Conservation (phyloP, 2,113 vertebrate species). For the Megaleporinus macrocephalus region DNA sequence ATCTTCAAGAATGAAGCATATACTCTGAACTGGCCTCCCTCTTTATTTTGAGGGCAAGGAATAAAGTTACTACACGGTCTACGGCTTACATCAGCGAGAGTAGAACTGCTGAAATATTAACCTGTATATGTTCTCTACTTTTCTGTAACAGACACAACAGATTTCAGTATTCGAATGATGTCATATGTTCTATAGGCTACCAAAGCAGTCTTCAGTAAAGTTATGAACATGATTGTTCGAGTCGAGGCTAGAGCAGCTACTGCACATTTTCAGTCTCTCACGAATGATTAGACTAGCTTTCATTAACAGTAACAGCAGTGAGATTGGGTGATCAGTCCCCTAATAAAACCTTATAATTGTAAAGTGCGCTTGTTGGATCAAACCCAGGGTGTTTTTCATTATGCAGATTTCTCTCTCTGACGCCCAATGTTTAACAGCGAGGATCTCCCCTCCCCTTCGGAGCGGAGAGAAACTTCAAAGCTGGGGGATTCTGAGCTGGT, state of each 20-base stretch:
- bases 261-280: conserved; percentile 41
- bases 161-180: no score
- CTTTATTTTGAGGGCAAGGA: no score
- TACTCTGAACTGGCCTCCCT: no score
- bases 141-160: no score
- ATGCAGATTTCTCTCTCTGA: conserved; percentile 58
- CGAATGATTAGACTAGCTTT: conserved; percentile 51
- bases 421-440: conserved; percentile 64
- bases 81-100: no score
- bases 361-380: conserved; percentile 23
- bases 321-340: conserved; percentile 39
- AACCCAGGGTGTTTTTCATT: conserved; percentile 54
- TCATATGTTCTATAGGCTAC: no score
- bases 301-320: conserved; percentile 56
- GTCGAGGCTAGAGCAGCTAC: background rate
- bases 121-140: no score
- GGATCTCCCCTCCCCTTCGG: background rate
- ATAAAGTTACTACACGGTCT: no score
- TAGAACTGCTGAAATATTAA: no score
- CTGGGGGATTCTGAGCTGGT: background rate
- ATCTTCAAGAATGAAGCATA: no score
- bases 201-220: no score
- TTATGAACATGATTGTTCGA: no score
- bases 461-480: background rate
- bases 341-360: conserved; percentile 52